These are phyloP conservation scores for Pachyrhynchus sulphureomaculatus DNA, from an alignment of 1,140 invertebrate genomes.

Conservation along the genomic window DNA sequence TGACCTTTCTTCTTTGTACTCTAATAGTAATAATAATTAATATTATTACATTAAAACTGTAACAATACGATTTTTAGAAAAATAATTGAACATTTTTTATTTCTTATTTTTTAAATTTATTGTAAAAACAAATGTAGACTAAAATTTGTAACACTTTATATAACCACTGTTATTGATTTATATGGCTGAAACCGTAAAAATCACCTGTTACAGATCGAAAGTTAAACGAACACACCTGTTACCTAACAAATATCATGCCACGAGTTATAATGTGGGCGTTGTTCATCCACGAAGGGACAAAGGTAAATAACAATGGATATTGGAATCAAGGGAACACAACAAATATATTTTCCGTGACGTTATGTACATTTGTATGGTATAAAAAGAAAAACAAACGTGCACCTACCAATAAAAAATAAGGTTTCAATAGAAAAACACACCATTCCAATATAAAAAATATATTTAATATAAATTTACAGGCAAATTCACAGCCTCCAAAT, in stretches of 20 bases:
- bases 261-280: slow-evolving; percentile 11
- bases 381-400: background rate
- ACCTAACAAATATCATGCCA: slow-evolving; percentile 12
- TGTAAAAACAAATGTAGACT: no score
- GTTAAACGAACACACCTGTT: slow-evolving; percentile 9
- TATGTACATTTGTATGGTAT: background rate
- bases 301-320: slow-evolving; percentile 1
- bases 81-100: no score
- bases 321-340: background rate
- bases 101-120: no score
- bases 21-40: no score
- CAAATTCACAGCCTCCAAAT: background rate
- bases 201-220: background rate
- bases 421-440: slow-evolving; percentile 1
- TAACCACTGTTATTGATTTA: no score
- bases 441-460: background rate
- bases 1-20: no score
- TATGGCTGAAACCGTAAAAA: no score
- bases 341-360: background rate
- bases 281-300: background rate
- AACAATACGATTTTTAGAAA: no score
- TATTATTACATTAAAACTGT: no score
- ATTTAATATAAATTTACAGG: slow-evolving; percentile 2
- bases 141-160: no score
- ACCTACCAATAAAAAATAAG: background rate